Evolutionary conservation across 2,888 invertebrate genomes (phyloP), one percentile per base, ranked within the genome.

Genomic region (Zhuqinia jingwanae): DNA sequence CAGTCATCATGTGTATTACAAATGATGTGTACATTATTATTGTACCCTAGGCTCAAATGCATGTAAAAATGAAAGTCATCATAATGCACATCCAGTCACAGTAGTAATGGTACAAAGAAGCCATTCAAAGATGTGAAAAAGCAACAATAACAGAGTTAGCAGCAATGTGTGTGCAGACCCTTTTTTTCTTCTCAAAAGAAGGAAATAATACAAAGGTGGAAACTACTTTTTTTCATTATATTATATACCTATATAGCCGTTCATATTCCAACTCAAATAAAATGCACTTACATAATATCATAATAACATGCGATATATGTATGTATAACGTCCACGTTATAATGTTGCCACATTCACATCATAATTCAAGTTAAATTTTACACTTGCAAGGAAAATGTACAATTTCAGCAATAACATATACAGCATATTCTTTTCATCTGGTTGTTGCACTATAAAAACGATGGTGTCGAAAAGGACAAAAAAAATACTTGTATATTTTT

Each of bases 301-400:
- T n/a, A n/a, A n/a, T n/a, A n/a, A n/a, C n/a, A n/a, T n/a, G n/a
- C n/a, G n/a, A n/a, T n/a, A n/a, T n/a, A n/a, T n/a, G n/a, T n/a
- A n/a, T n/a, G n/a, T n/a, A n/a, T n/a, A n/a, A n/a, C n/a, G n/a
- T n/a, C n/a, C n/a, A n/a, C n/a, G n/a, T n/a, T n/a, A n/a, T 56
- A 58, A 45, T 47, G 50, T 75, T 75, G 50, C 63, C 75, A 75
- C 75, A 75, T 75, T 53, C 75, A 75, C 75, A 75, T 75, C 82
- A 82, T 82, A 82, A 82, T 75, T 82, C 75, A 82, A 60, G 63
- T 63, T 58, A 75, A 81, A 75, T 82, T 82, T 82, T 63, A 63
- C 75, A 82, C 82, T 60, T 65, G 30, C n/a, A 6, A 2, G 47
- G 56, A 80, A 80, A 42, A 47, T 56, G 36, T 42, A 77, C 58